These are phyloP conservation scores for Sylvilagus bachmani DNA, from an alignment of 2,113 vertebrate genomes.

Conservation along the genomic window DNA sequence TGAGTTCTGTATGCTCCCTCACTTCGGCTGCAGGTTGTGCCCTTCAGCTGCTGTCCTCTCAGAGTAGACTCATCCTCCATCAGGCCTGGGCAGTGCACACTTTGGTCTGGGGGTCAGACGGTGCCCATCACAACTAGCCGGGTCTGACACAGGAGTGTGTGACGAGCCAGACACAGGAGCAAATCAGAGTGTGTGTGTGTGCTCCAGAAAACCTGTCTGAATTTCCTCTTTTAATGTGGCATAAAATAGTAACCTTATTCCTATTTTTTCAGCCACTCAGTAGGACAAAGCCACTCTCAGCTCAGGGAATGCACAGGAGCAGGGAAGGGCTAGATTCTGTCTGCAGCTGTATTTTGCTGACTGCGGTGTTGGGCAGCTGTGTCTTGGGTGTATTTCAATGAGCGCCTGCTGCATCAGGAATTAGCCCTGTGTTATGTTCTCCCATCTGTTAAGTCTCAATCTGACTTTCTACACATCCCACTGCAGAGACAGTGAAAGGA, in stretches of 20 bases:
- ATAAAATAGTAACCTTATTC: neutral
- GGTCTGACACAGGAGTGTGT: neutral
- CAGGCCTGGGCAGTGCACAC: neutral
- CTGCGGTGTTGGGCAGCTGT: neutral
- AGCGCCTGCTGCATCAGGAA: slow-evolving; percentile 23
- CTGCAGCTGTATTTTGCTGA: fast-evolving
- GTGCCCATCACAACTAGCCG: neutral
- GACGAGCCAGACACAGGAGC: neutral
- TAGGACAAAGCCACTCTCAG: neutral
- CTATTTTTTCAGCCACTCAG: neutral
- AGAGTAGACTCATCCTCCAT: neutral
- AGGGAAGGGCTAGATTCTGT: neutral
- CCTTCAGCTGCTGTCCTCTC: neutral
- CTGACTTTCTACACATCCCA: neutral
- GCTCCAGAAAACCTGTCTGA: neutral
- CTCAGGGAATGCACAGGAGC: neutral
- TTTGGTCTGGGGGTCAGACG: neutral
- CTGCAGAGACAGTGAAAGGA: neutral
- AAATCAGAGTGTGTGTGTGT: neutral
- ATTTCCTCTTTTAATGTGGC: slow-evolving; percentile 28
- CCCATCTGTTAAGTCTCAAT: neutral
- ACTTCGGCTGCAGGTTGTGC: neutral
- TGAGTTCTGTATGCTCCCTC: neutral
- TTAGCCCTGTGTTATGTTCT: neutral
- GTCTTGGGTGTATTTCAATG: neutral